phyloP scores from a whole-genome alignment of 1,140 invertebrate species.

The Archegozetes longisetosus region DNA sequence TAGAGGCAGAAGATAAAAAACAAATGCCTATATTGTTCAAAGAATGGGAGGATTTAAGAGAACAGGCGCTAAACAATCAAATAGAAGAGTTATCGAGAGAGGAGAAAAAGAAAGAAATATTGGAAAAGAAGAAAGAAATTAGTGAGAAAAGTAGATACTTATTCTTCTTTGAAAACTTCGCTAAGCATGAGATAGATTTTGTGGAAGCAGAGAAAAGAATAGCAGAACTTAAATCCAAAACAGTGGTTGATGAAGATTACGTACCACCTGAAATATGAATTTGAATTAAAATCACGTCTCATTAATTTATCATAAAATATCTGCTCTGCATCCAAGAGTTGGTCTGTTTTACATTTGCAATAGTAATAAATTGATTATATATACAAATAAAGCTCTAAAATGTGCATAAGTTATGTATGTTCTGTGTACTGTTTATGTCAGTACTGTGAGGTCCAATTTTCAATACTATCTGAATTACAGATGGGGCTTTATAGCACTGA shows the following conservation, averaged over 20 bases:
- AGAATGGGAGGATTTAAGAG: slow-evolving; percentile 23
- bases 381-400: no score
- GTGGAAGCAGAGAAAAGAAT: slow-evolving; percentile 12
- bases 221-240: slow-evolving; percentile 6
- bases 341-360: background rate
- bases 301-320: background rate
- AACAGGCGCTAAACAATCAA: slow-evolving; percentile 24
- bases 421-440: no score
- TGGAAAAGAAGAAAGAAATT: slow-evolving; percentile 25
- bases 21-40: slow-evolving; percentile 16
- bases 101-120: slow-evolving; percentile 22
- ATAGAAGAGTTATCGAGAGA: slow-evolving; percentile 21
- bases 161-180: slow-evolving; percentile 32
- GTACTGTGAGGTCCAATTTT: no score
- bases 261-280: slow-evolving; percentile 13
- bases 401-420: no score
- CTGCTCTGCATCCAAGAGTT: background rate
- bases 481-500: no score
- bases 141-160: slow-evolving; percentile 26
- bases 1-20: background rate
- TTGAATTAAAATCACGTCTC: background rate
- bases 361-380: background rate
- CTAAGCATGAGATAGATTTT: slow-evolving; percentile 22
- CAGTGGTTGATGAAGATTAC: slow-evolving; percentile 16
- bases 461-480: no score